Conservation (phyloP, 1,140 invertebrate genomes). For the Brachionus rotundiformis region DNA sequence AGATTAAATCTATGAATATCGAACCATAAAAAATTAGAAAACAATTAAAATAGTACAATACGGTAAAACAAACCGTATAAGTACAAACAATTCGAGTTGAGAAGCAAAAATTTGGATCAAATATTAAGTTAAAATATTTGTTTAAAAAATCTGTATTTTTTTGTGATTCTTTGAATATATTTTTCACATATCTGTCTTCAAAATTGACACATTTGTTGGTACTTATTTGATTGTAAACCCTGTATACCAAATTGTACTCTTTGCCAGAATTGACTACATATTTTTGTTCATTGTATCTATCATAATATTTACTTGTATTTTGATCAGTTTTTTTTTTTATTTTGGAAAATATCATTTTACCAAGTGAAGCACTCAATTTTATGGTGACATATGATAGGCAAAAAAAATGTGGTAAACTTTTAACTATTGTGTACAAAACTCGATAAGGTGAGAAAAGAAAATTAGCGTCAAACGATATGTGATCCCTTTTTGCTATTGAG, state of each 20-base stretch:
- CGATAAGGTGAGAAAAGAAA: conserved; percentile 24
- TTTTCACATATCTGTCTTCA: conserved; percentile 36
- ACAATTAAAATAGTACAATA: conserved; percentile 49
- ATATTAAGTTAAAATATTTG: conserved; percentile 18
- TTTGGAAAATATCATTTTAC: background rate
- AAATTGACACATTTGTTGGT: background rate
- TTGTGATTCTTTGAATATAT: background rate
- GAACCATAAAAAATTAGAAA: conserved; percentile 43
- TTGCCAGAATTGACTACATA: background rate
- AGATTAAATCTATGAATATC: conserved; percentile 40
- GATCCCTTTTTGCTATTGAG: background rate
- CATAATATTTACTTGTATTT: background rate
- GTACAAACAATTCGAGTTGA: conserved; percentile 36
- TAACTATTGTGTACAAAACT: conserved; percentile 16
- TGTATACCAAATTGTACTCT: conserved; percentile 1
- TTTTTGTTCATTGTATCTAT: background rate
- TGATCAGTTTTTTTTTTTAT: background rate
- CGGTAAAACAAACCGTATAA: conserved; percentile 23
- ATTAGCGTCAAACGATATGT: background rate
- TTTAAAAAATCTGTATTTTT: background rate
- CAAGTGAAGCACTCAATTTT: background rate
- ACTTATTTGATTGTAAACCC: background rate
- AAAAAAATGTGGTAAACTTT: conserved; percentile 46
- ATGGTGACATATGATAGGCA: conserved; percentile 16
- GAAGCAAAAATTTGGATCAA: conserved; percentile 43